Conservation (phyloP, 1,140 invertebrate species). For the Gryllus bimaculatus region DNA sequence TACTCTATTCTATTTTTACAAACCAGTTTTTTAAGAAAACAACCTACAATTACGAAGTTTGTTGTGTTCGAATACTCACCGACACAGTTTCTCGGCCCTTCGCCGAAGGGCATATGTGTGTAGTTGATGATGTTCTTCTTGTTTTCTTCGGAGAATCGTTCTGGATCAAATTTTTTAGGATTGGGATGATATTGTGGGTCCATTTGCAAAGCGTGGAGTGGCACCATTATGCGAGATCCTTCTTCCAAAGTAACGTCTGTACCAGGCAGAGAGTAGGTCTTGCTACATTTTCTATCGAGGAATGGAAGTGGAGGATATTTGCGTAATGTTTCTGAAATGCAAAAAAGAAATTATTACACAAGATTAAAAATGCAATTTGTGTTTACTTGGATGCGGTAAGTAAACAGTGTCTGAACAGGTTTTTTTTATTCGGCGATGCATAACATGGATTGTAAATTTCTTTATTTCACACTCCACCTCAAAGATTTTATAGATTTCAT, state of each 20-base stretch:
- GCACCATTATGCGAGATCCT: slow-evolving; percentile 32
- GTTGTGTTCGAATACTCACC: slow-evolving; percentile 29
- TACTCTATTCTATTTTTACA: too few relatives aligned
- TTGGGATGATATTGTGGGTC: slow-evolving; percentile 50
- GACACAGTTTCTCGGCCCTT: slow-evolving; percentile 46
- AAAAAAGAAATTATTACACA: too few relatives aligned
- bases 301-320: slow-evolving; percentile 36
- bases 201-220: slow-evolving; percentile 34
- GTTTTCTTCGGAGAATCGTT: slow-evolving; percentile 45
- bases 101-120: slow-evolving; percentile 46
- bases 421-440: too few relatives aligned
- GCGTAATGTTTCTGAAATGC: slow-evolving; percentile 35
- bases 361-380: too few relatives aligned
- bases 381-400: too few relatives aligned
- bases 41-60: slow-evolving; percentile 22
- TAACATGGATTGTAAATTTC: too few relatives aligned
- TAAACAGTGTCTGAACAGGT: too few relatives aligned
- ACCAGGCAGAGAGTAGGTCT: slow-evolving; percentile 39
- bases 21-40: slow-evolving; percentile 24
- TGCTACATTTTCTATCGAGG: slow-evolving; percentile 37
- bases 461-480: too few relatives aligned
- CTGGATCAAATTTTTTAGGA: slow-evolving; percentile 53
- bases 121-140: slow-evolving; percentile 29
- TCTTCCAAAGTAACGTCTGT: slow-evolving; percentile 36
- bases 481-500: too few relatives aligned